Percentiles rank a stretch among this genome's conserved stretches.
phyloP scores from a whole-genome alignment of 37 sponge, comb jelly and placozoan genomes.

The Bolinopsis microptera region DNA sequence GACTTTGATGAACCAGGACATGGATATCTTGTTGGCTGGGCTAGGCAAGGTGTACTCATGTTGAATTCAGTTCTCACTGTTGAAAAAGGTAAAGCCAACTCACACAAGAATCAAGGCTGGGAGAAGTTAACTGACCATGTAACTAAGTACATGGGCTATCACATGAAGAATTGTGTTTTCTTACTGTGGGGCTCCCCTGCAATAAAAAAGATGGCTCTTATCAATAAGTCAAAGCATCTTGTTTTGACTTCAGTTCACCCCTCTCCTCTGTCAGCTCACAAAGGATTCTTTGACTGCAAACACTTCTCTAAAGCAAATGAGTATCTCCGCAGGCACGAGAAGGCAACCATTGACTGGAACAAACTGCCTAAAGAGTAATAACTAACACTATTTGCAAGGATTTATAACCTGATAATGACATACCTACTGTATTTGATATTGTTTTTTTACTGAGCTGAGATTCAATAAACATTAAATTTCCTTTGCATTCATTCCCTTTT shows the following conservation, averaged over 20 bases:
- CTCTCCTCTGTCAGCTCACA: constrained; percentile 90
- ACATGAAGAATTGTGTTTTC: constrained; percentile 77
- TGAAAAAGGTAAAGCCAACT: constrained; percentile 78
- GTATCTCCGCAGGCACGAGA: constrained; percentile 70
- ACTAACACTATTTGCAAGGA: too few species aligned
- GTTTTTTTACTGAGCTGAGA: too few species aligned
- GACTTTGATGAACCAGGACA: constrained; percentile 84
- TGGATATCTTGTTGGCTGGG: constrained; percentile 92
- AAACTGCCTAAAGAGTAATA: constrained; percentile 23
- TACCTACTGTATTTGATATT: too few species aligned
- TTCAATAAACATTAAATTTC: too few species aligned
- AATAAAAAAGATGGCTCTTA: constrained; percentile 83
- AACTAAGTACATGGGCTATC: constrained; percentile 82
- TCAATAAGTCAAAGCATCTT: constrained; percentile 76
- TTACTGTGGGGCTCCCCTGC: constrained; percentile 94
- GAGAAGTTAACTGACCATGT: constrained; percentile 97
- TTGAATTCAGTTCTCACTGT: constrained; percentile 97
- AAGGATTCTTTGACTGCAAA: constrained; percentile 93
- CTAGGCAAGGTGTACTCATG: constrained; percentile 94
- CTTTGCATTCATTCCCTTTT: too few species aligned
- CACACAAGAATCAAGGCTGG: constrained; percentile 96
- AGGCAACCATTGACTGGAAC: constrained; percentile 86
- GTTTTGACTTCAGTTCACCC: constrained; percentile 87
- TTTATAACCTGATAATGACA: too few species aligned
- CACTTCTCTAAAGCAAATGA: constrained; percentile 92